Base-by-base conservation (phyloP, 2,113 vertebrate species). In the Callopanchax toddi region DNA sequence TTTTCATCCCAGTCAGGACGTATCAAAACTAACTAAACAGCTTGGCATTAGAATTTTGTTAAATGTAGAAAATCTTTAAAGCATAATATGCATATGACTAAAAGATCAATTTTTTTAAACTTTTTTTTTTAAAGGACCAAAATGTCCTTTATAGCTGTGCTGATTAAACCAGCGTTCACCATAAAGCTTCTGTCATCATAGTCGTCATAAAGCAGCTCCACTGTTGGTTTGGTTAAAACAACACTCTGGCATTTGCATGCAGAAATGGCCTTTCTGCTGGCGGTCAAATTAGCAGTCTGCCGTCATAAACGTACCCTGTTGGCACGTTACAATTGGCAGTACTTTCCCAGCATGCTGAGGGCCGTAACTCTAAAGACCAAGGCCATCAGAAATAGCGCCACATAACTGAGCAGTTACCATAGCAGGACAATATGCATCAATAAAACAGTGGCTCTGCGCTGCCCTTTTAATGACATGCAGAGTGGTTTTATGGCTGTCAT, bases 401-500 rank as follows among this genome's bases (percentile, higher is more conserved):
- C 10, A 71, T 60, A 84, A 74, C 57, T 32, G 18, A 22, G 54
- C 20, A 11, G 58, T 63, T 83, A 69, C 75, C 50, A 82, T 60
- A 70, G 76, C 68, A 54, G 48, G 70, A 74, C 81, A 82, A 79
- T 83, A 79, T 73, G 71, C 69, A 55, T 62, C 65, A 21, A 86
- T 87, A 83, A 86, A 89, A 84, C 79, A 76, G 58, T 67, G 77
- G 74, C 78, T 67, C 48, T 56, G 67, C 45, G 64, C 82, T 71
- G 67, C 69, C 72, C 77, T 78, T 79, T 77, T 82, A 83, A 85
- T 81, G 68, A 71, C 60, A 82, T 71, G 60, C 72, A 21, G 58
- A 78, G 69, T 73, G 59, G 56, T 80, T 89, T 87, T 79, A 87
- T 58, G 61, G 45, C 54, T 22, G 23, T 77, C 78, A 60, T 85